Evolutionary conservation across 2,113 vertebrate genomes (phyloP), one percentile per base, ranked within the genome.

Genomic region (Alethe diademata): DNA sequence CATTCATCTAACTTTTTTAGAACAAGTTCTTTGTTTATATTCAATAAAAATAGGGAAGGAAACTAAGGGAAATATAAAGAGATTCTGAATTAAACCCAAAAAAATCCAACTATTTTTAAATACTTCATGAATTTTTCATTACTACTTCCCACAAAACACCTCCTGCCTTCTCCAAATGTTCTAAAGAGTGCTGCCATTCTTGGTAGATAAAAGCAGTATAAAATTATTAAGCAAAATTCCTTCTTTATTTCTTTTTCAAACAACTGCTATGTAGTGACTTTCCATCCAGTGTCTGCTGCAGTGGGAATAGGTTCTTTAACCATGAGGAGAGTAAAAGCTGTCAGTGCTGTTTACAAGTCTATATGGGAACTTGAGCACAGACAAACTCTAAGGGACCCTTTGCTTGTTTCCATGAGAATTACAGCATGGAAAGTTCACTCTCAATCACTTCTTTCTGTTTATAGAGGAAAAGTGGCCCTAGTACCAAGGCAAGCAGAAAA

Each of bases 161-260:
- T 97, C 96, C 97, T 97, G 97, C 93, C 78, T 97, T 97, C 94
- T 96, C 96, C 97, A 97, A 96, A 97, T 97, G 95, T 97, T 97
- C 95, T 86, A 90, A 91, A 94, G 96, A 93, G 87, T 71, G 42
- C 83, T 97, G 90, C 94, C 88, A 88, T 91, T 92, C 90, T 93
- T 74, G 92, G 78, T 89, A 73, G 83, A 89, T 92, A 93, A 95
- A 91, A 93, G 83, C 80, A 92, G 42, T 78, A 92, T 88, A 82
- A 92, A 95, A 94, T 93, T 95, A 94, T 95, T 96, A 96, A 95
- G 64, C n/a, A 94, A 91, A 88, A 97, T 78, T 92, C 26, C 82
- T 76, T 89, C 60, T 92, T 90, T 91, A 69, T 92, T 95, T 95
- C 42, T 90, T 90, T 91, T 93, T 90, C 64, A 65, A 85, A 82